phyloP scores from a whole-genome alignment of 2,113 vertebrate genomes.

The Leucopsar rothschildi region DNA sequence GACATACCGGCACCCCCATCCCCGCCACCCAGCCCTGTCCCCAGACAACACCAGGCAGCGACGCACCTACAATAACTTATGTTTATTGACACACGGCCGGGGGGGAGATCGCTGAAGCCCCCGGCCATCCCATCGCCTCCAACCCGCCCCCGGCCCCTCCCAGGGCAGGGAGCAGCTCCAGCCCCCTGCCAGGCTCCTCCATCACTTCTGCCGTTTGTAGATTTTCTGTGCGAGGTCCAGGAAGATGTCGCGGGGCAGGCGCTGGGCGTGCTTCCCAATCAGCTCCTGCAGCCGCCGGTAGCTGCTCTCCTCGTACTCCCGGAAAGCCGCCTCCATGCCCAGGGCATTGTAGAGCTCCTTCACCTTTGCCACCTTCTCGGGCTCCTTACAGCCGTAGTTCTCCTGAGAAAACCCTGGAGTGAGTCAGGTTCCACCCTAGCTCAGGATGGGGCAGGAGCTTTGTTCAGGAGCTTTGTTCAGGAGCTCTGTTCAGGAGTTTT shows the following conservation, averaged over 20 bases:
- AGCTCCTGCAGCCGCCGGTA: constrained; percentile 80
- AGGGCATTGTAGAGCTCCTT: constrained; percentile 83
- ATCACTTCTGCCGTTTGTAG: constrained; percentile 90
- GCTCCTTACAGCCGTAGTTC: constrained; percentile 84
- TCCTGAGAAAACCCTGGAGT: constrained; percentile 42
- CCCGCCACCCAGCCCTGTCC: neutral
- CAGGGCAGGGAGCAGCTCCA: neutral
- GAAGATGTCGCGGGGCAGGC: constrained; percentile 81
- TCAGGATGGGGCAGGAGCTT: neutral
- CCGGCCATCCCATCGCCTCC: neutral
- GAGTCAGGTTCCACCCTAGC: neutral
- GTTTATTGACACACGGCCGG: neutral
- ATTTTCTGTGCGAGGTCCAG: constrained; percentile 84
- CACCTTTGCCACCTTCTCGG: constrained; percentile 81
- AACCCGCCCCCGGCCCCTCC: too few relatives aligned
- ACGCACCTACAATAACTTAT: neutral
- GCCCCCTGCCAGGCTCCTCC: fast-evolving
- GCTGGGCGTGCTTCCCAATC: constrained; percentile 68
- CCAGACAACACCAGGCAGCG: neutral
- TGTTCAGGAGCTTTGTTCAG: neutral
- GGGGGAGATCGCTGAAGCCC: neutral
- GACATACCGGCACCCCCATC: neutral
- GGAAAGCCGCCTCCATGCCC: constrained; percentile 74
- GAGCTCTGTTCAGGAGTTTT: neutral
- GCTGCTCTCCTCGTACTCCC: constrained; percentile 84